Evolutionary conservation across 2,797 vertebrate species (phyloP).

Genomic region (Macroramphosus scolopax): DNA sequence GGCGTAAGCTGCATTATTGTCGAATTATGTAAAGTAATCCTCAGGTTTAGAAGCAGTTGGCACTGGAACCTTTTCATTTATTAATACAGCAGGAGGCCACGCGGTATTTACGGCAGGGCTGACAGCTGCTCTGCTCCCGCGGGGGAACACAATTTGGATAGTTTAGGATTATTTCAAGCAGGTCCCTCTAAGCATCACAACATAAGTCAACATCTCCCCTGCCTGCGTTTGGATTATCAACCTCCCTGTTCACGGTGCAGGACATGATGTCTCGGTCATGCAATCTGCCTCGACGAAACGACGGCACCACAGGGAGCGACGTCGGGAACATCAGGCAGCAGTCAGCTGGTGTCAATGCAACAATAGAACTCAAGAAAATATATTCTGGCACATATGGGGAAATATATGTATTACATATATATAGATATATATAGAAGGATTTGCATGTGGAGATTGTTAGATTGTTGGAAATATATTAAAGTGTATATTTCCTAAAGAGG

Average conservation of each 20-base stretch:
- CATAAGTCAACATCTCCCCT: conserved; percentile 24
- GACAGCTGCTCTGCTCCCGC: conserved; percentile 10
- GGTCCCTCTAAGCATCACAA: conserved; percentile 11
- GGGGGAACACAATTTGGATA: conserved; percentile 24
- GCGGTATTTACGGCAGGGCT: conserved; percentile 1
- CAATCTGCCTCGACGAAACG: conserved; percentile 30
- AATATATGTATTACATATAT: no score
- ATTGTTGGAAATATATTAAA: no score
- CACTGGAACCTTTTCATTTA: conserved; percentile 17
- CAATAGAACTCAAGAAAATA: background rate
- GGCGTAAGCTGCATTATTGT: background rate
- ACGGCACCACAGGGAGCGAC: conserved; percentile 5
- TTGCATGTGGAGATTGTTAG: no score
- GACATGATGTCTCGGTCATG: conserved; percentile 14
- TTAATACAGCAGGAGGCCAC: conserved; percentile 15
- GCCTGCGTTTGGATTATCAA: conserved; percentile 1
- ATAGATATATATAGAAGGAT: no score
- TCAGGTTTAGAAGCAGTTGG: conserved; percentile 3
- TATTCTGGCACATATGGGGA: background rate
- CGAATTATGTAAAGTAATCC: conserved; percentile 17
- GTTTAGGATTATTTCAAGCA: conserved; percentile 21
- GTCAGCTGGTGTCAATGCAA: background rate
- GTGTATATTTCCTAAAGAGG: no score
- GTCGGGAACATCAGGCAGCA: conserved; percentile 35
- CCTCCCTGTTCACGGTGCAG: conserved; percentile 31